Evolutionary conservation across 2,113 vertebrate genomes (phyloP), one percentile per base, ranked within the genome.

Genomic region (Micronycteris hirsuta): DNA sequence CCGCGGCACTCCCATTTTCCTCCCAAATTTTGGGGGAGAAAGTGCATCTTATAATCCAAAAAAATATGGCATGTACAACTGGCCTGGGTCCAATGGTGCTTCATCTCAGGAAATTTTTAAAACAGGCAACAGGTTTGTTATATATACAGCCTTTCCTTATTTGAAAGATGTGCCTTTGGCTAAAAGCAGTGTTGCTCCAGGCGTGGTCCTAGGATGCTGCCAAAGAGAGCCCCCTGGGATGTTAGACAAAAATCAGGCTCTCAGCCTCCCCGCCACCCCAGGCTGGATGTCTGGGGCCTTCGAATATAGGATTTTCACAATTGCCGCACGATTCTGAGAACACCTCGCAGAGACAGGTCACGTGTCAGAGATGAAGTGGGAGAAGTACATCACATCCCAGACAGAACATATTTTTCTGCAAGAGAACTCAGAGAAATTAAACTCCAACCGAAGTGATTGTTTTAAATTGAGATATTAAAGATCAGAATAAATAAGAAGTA

Each of bases 401-500:
- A 74, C 19, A 82, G 41, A 58, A 43, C 83, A 9, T 28, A 4
- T 22, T 83, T 81, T 65, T 78, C 70, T 86, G 4, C 5, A 26
- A 2, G 1, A 85, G 65, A 85, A 89, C 45, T 5, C 58, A 87
- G 38, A 80, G 33, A 94, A 86, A 91, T 88, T 56, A 86, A 82
- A 47, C 84, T 41, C 31, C 47, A 38, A 63, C 4, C 43, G 38
- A 70, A 78, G 14, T 20, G 36, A 43, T 71, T 52, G 63, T 26
- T 82, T 82, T 54, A 13, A 96, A 45, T 33, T 86, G 94, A 76
- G 61, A 83, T 95, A 89, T 87, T 93, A 56, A 97, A 97, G 96
- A 98, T 96, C 95, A 98, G 97, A 96, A 94, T 93, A 96, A 89
- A 56, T 45, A 90, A 97, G 71, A 97, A 71, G 70, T 95, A 38